A percentile compares a stretch with the other conserved stretches of the same genome.
Conservation (phyloP, 2,113 vertebrate genomes). For the Zonotrichia leucophrys region DNA sequence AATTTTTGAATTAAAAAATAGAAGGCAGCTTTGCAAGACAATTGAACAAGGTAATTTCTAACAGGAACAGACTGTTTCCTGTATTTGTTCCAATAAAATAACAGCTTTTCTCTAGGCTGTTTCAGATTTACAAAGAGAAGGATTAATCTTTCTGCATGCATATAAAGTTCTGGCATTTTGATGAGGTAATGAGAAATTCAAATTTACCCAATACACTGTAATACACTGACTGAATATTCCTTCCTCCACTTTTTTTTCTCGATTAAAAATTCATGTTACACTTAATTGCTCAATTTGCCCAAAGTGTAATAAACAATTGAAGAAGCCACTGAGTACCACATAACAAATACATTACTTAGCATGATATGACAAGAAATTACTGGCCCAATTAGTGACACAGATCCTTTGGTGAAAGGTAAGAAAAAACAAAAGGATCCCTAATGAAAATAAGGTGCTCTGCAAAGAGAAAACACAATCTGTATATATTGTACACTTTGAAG, state of each 20-base stretch:
- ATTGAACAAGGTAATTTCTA: slow-evolving; percentile 44
- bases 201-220: background rate
- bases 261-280: slow-evolving; percentile 12
- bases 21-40: background rate
- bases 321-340: background rate
- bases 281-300: slow-evolving; percentile 36
- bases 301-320: slow-evolving; percentile 9
- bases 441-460: background rate
- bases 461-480: background rate
- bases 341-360: slow-evolving; percentile 9
- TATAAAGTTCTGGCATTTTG: background rate
- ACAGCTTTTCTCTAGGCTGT: background rate
- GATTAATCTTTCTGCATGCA: background rate
- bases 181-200: background rate
- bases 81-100: slow-evolving; percentile 39
- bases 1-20: slow-evolving; percentile 60
- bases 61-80: slow-evolving; percentile 30
- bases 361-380: slow-evolving; percentile 13
- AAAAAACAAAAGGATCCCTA: background rate
- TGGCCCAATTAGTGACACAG: slow-evolving; percentile 3
- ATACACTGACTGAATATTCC: background rate
- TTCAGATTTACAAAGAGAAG: background rate
- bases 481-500: background rate
- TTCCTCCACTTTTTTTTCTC: background rate
- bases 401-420: background rate